phyloP scores from a whole-genome alignment of 2,113 vertebrate species.

The Sigmodon hispidus region DNA sequence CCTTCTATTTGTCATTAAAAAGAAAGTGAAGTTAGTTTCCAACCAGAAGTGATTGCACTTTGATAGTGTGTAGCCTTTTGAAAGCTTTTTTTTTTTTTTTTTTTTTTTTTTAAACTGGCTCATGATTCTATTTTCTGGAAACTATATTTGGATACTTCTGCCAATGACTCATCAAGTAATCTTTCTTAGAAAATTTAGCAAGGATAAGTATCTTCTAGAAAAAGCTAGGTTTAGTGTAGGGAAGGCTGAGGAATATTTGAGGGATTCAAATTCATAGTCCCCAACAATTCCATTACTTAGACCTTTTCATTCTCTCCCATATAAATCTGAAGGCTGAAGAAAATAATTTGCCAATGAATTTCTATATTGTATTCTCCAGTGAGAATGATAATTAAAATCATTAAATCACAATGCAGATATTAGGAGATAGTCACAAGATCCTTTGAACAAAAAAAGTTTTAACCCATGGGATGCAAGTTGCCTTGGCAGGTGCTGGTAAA shows the following conservation, averaged over 20 bases:
- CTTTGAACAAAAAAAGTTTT: background rate
- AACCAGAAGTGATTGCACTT: conserved; percentile 45
- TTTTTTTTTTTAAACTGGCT: too few species aligned
- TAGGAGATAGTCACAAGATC: background rate
- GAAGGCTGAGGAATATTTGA: background rate
- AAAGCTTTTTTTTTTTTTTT: conserved; percentile 41
- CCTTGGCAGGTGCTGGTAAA: background rate
- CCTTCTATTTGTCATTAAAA: conserved; percentile 54
- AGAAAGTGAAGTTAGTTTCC: conserved; percentile 62
- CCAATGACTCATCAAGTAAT: conserved; percentile 63
- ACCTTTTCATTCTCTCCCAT: background rate
- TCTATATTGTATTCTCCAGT: background rate
- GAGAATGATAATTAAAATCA: background rate
- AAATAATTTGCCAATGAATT: conserved; percentile 35
- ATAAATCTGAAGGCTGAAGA: background rate
- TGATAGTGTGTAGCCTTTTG: conserved; percentile 44
- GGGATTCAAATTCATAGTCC: background rate
- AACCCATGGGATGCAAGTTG: conserved; percentile 5
- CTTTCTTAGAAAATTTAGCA: conserved; percentile 56
- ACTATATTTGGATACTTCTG: conserved; percentile 61
- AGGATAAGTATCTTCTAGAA: conserved; percentile 9
- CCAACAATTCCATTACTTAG: background rate
- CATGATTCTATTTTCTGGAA: conserved; percentile 57
- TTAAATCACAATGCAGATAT: background rate
- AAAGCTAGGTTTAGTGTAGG: background rate